Evolutionary conservation across 2,113 vertebrate genomes (phyloP), one percentile per base, ranked within the genome.

Genomic region (Boulengeromyrus knoepffleri): DNA sequence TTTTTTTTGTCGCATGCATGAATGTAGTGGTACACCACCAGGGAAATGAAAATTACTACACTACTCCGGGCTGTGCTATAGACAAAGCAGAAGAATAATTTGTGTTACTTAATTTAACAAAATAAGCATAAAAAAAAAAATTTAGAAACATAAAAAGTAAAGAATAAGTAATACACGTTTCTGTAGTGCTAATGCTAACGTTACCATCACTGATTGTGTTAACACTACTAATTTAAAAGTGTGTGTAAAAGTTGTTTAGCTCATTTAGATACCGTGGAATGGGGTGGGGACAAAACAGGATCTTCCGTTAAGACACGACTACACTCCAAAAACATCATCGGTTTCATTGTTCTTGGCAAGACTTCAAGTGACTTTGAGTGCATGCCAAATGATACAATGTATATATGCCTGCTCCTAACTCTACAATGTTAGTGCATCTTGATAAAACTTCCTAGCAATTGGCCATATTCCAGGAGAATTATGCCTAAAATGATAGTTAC

Each of bases 291-390:
- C 52, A 49, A 42, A 80, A 15, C 46, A 45, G 27, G 31, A 39
- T 45, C 47, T 42, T 19, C 0, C n/a, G 9, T 15, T n/a, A 42
- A 84, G 5, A n/a, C 4, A 66, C 0, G 12, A 50, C 5, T 58
- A 36, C 31, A 87, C 13, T 21, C 10, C 2, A 2, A 39, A 39
- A 53, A 52, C 19, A 45, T 15, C 13, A 77, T 77, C 12, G 5
- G 74, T 19, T 83, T 52, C 56, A n/a, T 56, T 89, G 80, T 89
- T 56, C 49, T 89, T 89, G 74, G 88, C 27, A 53, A 80, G 6
- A 21, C 66, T 53, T 39, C 86, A 19, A 53, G 88, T 89, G 36
- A 49, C 74, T 77, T 83, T 89, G 46, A 24, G 19, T 9, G 5
- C 17, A 24, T 5, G 31, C 49, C 19, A 42, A 89, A 89, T 31